Base-by-base conservation (phyloP, 1,140 invertebrate species). In the Thrips palmi region DNA sequence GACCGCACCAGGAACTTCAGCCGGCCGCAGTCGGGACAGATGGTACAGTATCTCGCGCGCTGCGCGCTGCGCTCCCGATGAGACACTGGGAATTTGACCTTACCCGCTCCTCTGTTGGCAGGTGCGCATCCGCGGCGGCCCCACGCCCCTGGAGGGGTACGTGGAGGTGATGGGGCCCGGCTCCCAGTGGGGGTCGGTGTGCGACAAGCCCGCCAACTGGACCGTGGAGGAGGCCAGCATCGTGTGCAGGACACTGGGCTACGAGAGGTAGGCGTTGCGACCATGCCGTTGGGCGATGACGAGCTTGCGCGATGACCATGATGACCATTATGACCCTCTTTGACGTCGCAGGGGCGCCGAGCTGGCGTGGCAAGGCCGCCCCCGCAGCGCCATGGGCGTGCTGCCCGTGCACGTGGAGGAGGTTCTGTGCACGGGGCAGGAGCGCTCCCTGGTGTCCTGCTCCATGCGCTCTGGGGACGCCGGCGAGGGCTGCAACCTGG, bases 241-340 rank as follows among this genome's bases (percentile, higher is more conserved):
- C 18, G 55, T 69, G n/a, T 70, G 68, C 46, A 56, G 47, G 40
- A 63, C 67, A 44, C 52, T 70, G 1, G 67, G 68, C 28, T 70
- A 62, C 44, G 29, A 46, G 1, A 62, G 62, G 65, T 68, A 53
- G 37, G 12, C 29, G 17, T 22, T n/a, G 7, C 35, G 12, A 39
- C 12, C 15, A 37, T 10, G 31, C 40, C 5, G 33, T 39, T 27
- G 4, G 33, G 7, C 33, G 17, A 7, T 7, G 19, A 20, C 17
- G 7, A 19, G 15, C 17, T 5, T 32, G 7, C 11, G 17, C 7
- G 17, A 6, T 32, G 17, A 7, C 17, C 17, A 8, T 39, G 21
- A 3, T 22, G 14, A 39, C 30, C 29, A 43, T 1, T 28, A 6
- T 27, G 20, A 31, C 18, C 33, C 29, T 35, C 36, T 41, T 27